phyloP scores from a whole-genome alignment of 2,113 vertebrate genomes.

The Romanogobio albipinnatus region DNA sequence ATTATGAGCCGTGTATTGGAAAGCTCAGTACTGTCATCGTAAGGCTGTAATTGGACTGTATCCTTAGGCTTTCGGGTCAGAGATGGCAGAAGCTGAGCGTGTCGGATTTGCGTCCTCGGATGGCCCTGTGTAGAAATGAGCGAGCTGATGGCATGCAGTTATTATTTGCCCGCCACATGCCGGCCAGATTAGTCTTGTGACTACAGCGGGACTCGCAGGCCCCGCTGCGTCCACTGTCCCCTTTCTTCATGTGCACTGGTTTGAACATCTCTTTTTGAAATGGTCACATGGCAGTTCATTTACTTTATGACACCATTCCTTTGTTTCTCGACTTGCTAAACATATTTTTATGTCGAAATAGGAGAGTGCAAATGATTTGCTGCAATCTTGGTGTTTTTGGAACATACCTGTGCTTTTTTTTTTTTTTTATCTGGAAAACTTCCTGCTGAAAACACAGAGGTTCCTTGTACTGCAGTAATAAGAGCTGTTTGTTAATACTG shows the following conservation, averaged over 20 bases:
- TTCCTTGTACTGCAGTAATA: neutral
- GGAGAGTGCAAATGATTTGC: neutral
- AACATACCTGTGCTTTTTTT: constrained; percentile 4
- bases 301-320: constrained; percentile 39
- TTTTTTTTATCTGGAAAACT: no score
- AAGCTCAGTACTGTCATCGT: constrained; percentile 18
- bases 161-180: constrained; percentile 47
- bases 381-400: neutral
- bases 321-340: neutral
- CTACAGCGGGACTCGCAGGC: constrained; percentile 38
- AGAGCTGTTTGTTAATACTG: constrained; percentile 8
- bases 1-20: constrained; percentile 1
- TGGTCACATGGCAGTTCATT: constrained; percentile 49
- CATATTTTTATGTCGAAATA: neutral
- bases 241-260: constrained; percentile 49
- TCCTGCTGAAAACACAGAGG: neutral
- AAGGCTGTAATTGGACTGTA: constrained; percentile 21
- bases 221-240: constrained; percentile 42
- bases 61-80: neutral
- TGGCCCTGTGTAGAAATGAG: constrained; percentile 37
- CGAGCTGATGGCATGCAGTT: constrained; percentile 26
- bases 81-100: constrained; percentile 8
- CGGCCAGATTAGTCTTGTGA: constrained; percentile 51
- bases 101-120: constrained; percentile 18
- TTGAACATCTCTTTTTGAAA: constrained; percentile 42